These are phyloP conservation scores for Euwallacea similis DNA, from an alignment of 1,140 invertebrate genomes.

Conservation along the genomic window DNA sequence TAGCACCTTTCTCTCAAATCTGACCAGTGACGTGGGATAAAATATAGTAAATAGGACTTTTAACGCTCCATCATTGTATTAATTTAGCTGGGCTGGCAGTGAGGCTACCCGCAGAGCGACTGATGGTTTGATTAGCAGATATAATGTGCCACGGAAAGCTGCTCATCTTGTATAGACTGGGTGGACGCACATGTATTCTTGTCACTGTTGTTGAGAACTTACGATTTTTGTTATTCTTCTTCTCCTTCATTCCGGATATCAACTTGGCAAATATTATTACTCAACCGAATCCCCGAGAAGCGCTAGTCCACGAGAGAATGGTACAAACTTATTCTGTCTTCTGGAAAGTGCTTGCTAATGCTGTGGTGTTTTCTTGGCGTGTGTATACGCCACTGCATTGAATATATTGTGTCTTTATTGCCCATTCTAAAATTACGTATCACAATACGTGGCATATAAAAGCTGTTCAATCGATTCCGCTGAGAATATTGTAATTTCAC, in stretches of 20 bases:
- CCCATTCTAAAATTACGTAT: slow-evolving; percentile 14
- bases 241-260: not conserved
- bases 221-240: too few relatives aligned
- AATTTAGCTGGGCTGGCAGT: slow-evolving; percentile 44
- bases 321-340: too few relatives aligned
- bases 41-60: slow-evolving; percentile 40
- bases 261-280: not conserved
- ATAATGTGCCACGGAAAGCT: slow-evolving; percentile 29
- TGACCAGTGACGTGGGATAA: slow-evolving; percentile 34
- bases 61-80: slow-evolving; percentile 48
- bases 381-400: slow-evolving; percentile 8
- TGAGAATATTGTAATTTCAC: slow-evolving; percentile 54
- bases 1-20: slow-evolving; percentile 38
- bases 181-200: slow-evolving; percentile 4
- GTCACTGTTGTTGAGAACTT: not conserved
- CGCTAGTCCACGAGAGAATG: too few relatives aligned
- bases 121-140: slow-evolving; percentile 52
- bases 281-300: too few relatives aligned
- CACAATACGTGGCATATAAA: slow-evolving; percentile 47
- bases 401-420: not conserved
- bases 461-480: slow-evolving; percentile 49
- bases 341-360: too few relatives aligned
- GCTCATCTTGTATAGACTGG: slow-evolving; percentile 17
- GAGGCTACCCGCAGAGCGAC: slow-evolving; percentile 42
- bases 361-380: too few relatives aligned